Evolutionary conservation across 2,888 invertebrate species (phyloP).

Genomic region (Cheilosia soror): DNA sequence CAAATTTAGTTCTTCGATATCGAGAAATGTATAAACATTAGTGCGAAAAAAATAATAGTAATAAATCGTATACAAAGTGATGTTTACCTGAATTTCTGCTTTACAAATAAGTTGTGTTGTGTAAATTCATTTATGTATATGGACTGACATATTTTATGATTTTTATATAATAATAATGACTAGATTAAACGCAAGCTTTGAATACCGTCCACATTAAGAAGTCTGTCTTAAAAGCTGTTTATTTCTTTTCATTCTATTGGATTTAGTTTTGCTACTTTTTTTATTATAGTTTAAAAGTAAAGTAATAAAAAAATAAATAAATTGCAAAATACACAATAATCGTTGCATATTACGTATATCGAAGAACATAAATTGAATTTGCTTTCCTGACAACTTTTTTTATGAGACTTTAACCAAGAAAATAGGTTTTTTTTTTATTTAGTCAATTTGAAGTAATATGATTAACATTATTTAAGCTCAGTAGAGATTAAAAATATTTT

Average conservation of each 20-base stretch:
- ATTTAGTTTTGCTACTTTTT: conserved; percentile 28
- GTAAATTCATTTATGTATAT: conserved; percentile 59
- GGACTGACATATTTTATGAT: conserved; percentile 67
- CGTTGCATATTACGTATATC: conserved; percentile 39
- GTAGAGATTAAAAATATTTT: no score
- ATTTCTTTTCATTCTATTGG: conserved; percentile 19
- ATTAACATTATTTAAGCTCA: no score
- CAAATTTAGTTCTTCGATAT: conserved; percentile 71
- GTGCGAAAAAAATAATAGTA: conserved; percentile 41
- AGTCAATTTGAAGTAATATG: background rate
- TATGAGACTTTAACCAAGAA: conserved; percentile 18
- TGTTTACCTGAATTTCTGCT: conserved; percentile 51
- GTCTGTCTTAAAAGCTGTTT: conserved; percentile 53
- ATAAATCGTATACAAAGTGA: conserved; percentile 62
- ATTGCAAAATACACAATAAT: conserved; percentile 17
- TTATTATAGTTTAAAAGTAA: conserved; percentile 7
- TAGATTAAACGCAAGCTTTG: conserved; percentile 80
- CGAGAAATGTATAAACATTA: conserved; percentile 14
- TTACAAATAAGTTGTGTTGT: conserved; percentile 39
- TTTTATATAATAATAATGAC: conserved; percentile 61
- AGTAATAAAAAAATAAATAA: conserved; percentile 14
- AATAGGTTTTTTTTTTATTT: background rate
- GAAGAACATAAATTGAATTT: conserved; percentile 70
- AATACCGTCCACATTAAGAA: conserved; percentile 81
- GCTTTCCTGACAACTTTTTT: conserved; percentile 63